Conservation (phyloP, 2,113 vertebrate genomes). For the Vulpes ferrilata region DNA sequence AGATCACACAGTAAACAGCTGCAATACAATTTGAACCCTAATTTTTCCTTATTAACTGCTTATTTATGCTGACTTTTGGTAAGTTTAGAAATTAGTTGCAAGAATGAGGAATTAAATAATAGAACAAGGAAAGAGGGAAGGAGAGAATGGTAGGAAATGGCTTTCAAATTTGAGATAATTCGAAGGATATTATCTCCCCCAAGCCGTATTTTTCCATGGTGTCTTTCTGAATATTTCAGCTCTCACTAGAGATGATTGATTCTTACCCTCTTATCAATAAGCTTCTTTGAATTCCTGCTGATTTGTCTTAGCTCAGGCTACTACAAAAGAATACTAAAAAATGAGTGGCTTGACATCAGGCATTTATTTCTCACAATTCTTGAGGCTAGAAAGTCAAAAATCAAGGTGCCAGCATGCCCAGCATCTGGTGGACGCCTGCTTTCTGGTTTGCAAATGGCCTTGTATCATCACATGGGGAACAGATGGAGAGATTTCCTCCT, state of each 20-base stretch:
- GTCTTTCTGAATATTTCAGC: not conserved
- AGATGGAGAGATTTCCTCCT: not conserved
- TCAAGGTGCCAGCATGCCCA: not conserved
- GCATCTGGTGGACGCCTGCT: not conserved
- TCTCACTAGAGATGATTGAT: not conserved
- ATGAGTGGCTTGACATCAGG: not conserved
- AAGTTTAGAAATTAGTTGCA: not conserved
- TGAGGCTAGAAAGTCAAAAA: not conserved
- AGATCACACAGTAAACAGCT: not conserved
- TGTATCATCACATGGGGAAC: not conserved
- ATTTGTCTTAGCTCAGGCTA: not conserved
- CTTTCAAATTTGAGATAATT: not conserved
- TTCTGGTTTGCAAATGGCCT: not conserved
- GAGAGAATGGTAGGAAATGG: not conserved
- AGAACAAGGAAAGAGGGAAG: not conserved
- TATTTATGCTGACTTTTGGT: not conserved
- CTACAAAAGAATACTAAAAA: not conserved
- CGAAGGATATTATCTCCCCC: not conserved
- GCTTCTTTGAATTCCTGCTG: not conserved
- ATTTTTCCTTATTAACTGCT: not conserved
- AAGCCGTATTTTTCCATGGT: not conserved
- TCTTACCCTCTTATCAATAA: not conserved
- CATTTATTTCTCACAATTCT: not conserved
- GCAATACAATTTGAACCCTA: not conserved
- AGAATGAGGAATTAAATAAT: not conserved